Percentiles rank a stretch among this genome's conserved stretches.
These are phyloP conservation scores for Alectoris magna DNA, from an alignment of 2,797 vertebrate genomes.

Conservation along the genomic window DNA sequence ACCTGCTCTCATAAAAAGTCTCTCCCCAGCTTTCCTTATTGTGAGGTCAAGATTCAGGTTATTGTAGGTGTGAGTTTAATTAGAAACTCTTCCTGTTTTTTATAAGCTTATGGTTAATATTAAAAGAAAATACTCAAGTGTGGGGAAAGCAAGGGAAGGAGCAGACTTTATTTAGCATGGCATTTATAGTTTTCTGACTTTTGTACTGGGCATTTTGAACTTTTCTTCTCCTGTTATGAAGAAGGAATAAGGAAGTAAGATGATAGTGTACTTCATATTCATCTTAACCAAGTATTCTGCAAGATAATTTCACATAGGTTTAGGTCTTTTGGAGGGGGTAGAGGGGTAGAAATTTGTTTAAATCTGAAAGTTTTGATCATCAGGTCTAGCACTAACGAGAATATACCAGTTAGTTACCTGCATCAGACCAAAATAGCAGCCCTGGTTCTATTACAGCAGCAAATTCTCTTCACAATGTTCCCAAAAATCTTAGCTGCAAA, in stretches of 20 bases:
- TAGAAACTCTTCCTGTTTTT: neutral
- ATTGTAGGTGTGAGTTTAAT: neutral
- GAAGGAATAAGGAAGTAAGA: neutral
- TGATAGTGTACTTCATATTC: neutral
- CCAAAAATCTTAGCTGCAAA: neutral
- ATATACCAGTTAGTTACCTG: neutral
- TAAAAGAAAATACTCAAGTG: neutral
- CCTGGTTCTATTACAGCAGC: neutral
- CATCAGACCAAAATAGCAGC: neutral
- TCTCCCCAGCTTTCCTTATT: neutral
- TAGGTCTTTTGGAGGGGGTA: neutral
- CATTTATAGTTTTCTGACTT: neutral
- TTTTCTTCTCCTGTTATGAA: neutral
- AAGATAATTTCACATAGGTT: neutral
- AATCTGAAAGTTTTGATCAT: neutral
- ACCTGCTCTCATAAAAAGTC: too few species aligned
- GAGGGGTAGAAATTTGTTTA: neutral
- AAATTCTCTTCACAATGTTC: accelerated
- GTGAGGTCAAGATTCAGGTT: neutral
- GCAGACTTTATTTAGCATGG: neutral
- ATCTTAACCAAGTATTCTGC: neutral
- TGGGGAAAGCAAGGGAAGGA: neutral
- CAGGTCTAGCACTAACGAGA: neutral
- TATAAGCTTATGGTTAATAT: neutral
- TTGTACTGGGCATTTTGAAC: neutral